Percentiles rank a stretch among this genome's conserved stretches.
These are phyloP conservation scores for Aspidapion aeneum DNA, from an alignment of 2,888 invertebrate genomes.

Conservation along the genomic window DNA sequence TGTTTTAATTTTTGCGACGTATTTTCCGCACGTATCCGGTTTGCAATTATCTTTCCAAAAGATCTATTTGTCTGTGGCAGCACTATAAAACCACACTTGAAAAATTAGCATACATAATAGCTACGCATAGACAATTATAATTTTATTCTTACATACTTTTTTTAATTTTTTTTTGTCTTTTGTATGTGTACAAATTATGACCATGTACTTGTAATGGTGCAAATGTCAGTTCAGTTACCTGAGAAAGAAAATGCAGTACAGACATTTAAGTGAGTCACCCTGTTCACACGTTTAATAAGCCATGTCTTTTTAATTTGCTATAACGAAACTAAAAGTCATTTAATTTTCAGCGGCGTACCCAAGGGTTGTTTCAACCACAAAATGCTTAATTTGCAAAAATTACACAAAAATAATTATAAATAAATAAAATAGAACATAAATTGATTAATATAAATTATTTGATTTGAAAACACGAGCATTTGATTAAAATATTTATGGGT, in stretches of 20 bases:
- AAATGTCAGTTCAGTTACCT: neutral
- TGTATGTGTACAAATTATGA: neutral
- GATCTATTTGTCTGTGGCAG: neutral
- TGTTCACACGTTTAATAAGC: constrained; percentile 15
- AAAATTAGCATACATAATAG: neutral
- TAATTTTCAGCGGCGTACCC: no score
- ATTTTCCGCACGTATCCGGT: neutral
- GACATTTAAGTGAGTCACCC: constrained; percentile 4
- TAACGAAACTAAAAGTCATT: constrained; percentile 15
- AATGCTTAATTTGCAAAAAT: no score
- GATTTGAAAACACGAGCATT: no score
- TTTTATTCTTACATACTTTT: neutral
- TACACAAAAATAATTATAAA: no score
- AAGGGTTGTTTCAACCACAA: no score
- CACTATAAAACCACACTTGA: neutral
- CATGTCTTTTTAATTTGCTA: constrained; percentile 16
- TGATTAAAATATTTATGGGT: no score
- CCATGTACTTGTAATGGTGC: neutral
- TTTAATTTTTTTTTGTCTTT: neutral
- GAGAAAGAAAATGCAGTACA: neutral
- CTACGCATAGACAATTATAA: neutral
- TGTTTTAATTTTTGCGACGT: neutral
- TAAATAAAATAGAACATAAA: no score
- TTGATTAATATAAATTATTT: no score
- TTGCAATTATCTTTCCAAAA: neutral